Percentiles rank a stretch among this genome's conserved stretches.
phyloP scores from a whole-genome alignment of 2,888 invertebrate species.

The Campopleginae sp. region DNA sequence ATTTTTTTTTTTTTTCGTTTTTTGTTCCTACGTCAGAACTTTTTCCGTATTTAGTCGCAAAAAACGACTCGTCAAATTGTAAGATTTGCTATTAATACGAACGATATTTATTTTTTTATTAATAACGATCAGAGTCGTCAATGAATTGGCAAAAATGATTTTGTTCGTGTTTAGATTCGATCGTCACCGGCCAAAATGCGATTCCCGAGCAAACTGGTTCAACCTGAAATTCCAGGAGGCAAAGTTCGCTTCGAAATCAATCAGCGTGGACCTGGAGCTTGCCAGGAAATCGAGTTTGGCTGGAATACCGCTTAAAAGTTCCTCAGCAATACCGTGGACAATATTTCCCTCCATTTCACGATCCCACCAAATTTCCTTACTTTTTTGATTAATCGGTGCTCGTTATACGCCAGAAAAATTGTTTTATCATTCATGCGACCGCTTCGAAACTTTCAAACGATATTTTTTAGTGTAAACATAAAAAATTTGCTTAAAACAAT shows the following conservation, averaged over 20 bases:
- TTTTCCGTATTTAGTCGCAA: constrained; percentile 16
- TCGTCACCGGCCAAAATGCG: background rate
- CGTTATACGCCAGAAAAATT: background rate
- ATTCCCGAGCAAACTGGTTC: background rate
- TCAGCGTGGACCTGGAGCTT: background rate
- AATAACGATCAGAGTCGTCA: constrained; percentile 47
- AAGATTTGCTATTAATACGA: constrained; percentile 26
- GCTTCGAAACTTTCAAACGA: constrained; percentile 9
- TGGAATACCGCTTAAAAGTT: background rate
- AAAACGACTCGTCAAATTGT: constrained; percentile 35
- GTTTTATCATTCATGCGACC: background rate
- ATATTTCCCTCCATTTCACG: background rate
- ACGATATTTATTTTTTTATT: constrained; percentile 24
- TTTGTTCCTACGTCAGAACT: constrained; percentile 54
- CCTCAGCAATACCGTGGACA: background rate
- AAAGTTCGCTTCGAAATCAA: background rate
- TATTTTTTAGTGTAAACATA: constrained; percentile 19
- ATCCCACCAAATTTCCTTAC: background rate
- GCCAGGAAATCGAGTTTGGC: background rate
- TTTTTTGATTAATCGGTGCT: background rate
- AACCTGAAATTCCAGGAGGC: background rate
- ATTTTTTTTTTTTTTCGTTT: constrained; percentile 21
- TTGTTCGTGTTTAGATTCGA: constrained; percentile 34
- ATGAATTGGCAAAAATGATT: constrained; percentile 53
- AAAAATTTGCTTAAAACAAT: constrained; percentile 4